Percentiles rank a stretch among this genome's conserved stretches.
Conservation (phyloP, 2,113 vertebrate species). For the Neotragus moschatus region DNA sequence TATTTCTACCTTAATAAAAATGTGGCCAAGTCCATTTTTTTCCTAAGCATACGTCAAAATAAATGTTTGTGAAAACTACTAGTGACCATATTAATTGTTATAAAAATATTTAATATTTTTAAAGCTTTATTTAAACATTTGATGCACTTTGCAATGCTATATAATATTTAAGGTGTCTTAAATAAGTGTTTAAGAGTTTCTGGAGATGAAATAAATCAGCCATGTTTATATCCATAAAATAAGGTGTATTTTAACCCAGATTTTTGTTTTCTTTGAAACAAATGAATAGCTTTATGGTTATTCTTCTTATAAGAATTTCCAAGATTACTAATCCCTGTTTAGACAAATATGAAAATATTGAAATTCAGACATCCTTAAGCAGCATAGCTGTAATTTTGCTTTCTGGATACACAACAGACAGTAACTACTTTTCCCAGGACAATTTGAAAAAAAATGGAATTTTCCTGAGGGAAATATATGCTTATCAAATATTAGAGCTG, state of each 20-base stretch:
- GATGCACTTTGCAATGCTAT: background rate
- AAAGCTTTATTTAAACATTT: conserved; percentile 1
- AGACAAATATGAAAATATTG: background rate
- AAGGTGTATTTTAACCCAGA: background rate
- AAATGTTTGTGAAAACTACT: background rate
- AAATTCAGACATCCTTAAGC: background rate
- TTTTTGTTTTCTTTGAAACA: background rate
- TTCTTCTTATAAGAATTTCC: background rate
- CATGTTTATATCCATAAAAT: background rate
- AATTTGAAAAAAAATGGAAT: background rate
- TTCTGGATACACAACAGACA: background rate
- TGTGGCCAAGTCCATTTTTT: background rate
- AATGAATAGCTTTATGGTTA: background rate
- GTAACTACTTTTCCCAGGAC: background rate
- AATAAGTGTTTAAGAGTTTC: background rate
- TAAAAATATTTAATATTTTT: background rate
- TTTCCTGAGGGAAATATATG: conserved; percentile 30
- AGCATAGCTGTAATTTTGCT: background rate
- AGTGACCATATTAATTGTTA: background rate
- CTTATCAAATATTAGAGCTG: conserved; percentile 34
- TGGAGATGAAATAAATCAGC: background rate
- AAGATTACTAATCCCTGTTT: background rate
- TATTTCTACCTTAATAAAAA: background rate
- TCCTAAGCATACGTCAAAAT: background rate
- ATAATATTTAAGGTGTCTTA: background rate